These are phyloP conservation scores for Mastomys coucha DNA, from an alignment of 2,113 vertebrate species.

Conservation along the genomic window DNA sequence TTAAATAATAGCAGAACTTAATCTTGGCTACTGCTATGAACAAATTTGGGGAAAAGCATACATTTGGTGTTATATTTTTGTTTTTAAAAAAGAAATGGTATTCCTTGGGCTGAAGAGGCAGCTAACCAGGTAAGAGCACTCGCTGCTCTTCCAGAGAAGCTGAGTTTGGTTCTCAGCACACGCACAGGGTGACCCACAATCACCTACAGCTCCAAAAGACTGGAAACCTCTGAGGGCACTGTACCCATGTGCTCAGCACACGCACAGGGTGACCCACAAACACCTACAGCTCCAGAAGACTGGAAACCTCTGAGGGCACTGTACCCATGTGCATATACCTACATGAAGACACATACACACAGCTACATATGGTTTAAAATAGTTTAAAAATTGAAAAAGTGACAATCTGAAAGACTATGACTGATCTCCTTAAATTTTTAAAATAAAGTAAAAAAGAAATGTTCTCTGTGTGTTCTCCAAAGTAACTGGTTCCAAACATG, in stretches of 20 bases:
- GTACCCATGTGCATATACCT: fast-evolving
- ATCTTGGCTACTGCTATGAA: not conserved
- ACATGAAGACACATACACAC: not conserved
- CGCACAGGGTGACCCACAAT: not conserved
- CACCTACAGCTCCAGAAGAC: not conserved
- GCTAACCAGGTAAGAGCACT: not conserved
- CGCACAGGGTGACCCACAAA: not conserved
- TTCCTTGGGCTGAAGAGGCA: not conserved
- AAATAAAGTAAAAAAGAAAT: not conserved
- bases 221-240: not conserved
- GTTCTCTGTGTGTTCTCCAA: not conserved
- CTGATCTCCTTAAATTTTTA: not conserved
- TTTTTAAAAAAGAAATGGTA: not conserved
- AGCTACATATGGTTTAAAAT: too few relatives aligned
- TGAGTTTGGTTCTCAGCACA: not conserved
- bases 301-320: not conserved
- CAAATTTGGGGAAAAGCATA: not conserved
- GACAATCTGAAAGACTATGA: not conserved
- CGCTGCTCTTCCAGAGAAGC: not conserved
- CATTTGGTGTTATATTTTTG: not conserved
- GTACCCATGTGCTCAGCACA: too few relatives aligned
- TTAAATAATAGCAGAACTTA: not conserved
- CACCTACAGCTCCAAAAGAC: not conserved
- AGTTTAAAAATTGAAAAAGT: not conserved
- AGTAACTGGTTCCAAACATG: not conserved